Conservation (phyloP, 2,888 invertebrate species). For the Lycophotia porphyrea region DNA sequence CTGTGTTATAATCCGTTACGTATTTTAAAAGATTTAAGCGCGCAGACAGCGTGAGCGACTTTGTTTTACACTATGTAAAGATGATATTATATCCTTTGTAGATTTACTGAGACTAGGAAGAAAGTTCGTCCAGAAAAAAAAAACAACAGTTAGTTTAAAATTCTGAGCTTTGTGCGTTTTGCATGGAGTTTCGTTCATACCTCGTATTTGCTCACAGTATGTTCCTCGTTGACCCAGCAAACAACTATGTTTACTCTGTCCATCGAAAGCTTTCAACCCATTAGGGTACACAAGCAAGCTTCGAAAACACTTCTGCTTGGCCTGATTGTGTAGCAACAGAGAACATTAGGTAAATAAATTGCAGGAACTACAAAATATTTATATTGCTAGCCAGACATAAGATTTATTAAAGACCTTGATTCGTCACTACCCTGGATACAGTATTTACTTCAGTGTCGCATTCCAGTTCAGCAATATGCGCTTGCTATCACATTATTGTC, state of each 20-base stretch:
- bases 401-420: background rate
- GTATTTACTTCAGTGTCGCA: background rate
- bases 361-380: conserved; percentile 8
- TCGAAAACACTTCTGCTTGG: conserved; percentile 33
- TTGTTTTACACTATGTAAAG: no score
- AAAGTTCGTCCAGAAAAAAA: background rate
- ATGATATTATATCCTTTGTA: background rate
- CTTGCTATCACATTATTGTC: background rate
- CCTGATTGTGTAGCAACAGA: conserved; percentile 29
- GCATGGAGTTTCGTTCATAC: conserved; percentile 1
- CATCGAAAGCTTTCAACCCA: conserved; percentile 38
- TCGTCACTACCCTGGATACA: background rate
- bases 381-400: background rate
- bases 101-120: background rate
- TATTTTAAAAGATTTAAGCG: no score
- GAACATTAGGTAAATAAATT: conserved; percentile 23
- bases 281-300: conserved; percentile 38
- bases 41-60: no score
- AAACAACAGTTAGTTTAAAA: background rate
- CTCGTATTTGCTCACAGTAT: conserved; percentile 25
- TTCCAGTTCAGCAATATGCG: background rate
- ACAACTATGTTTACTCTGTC: conserved; percentile 35
- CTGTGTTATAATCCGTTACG: no score
- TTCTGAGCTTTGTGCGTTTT: background rate
- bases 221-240: conserved; percentile 50